Percentiles rank a stretch among this genome's conserved stretches.
Conservation (phyloP, 2,888 invertebrate species). For the Calameuta idolon region DNA sequence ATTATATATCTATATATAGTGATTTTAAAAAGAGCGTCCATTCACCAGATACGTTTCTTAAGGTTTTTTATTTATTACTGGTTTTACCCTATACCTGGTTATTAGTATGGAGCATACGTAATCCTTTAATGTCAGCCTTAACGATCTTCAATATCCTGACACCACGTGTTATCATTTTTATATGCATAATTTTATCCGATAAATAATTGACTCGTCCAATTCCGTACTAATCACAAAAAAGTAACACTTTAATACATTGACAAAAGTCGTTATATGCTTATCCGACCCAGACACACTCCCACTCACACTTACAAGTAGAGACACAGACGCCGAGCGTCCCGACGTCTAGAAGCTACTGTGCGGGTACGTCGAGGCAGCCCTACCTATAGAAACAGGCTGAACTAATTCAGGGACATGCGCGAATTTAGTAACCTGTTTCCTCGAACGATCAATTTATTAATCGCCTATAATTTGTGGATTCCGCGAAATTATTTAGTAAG, state of each 20-base stretch:
- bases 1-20: too few species aligned
- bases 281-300: slow-evolving; percentile 18
- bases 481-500: too few species aligned
- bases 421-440: slow-evolving; percentile 18
- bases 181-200: slow-evolving; percentile 31
- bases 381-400: slow-evolving; percentile 21
- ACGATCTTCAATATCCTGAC: slow-evolving; percentile 43
- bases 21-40: too few species aligned
- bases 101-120: slow-evolving; percentile 47
- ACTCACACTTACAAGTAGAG: slow-evolving; percentile 15
- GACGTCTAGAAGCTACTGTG: slow-evolving; percentile 46
- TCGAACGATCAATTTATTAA: not conserved
- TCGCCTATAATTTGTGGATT: too few species aligned
- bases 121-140: slow-evolving; percentile 36
- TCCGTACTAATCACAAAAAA: not conserved
- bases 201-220: not conserved
- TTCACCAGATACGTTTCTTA: too few species aligned
- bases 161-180: slow-evolving; percentile 33
- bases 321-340: slow-evolving; percentile 40
- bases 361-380: slow-evolving; percentile 31
- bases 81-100: slow-evolving; percentile 38
- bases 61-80: too few species aligned
- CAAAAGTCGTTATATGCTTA: not conserved
- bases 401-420: slow-evolving; percentile 47
- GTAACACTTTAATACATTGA: not conserved